Evolutionary conservation across 2,797 vertebrate genomes (phyloP).

Genomic region (Sciurus carolinensis): DNA sequence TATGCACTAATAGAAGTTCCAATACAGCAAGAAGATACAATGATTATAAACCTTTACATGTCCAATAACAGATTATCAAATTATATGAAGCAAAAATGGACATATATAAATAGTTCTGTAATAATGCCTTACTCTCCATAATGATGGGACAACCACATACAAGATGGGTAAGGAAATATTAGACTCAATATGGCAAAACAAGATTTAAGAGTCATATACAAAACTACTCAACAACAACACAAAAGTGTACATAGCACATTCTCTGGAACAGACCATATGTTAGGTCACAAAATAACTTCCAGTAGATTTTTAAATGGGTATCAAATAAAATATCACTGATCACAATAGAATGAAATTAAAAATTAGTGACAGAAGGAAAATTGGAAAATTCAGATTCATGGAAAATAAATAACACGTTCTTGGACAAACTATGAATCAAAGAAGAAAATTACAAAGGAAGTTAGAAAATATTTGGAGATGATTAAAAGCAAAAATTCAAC

Average conservation of each 20-base stretch:
- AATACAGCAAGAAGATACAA: not conserved
- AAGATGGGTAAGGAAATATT: not conserved
- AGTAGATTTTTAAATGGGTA: not conserved
- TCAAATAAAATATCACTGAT: not conserved
- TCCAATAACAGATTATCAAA: not conserved
- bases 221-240: not conserved
- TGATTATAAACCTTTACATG: not conserved
- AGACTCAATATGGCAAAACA: not conserved
- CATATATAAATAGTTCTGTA: not conserved
- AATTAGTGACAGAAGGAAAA: constrained; percentile 2
- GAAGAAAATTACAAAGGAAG: not conserved
- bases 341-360: not conserved
- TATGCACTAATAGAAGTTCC: not conserved
- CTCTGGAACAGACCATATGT: not conserved
- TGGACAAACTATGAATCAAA: not conserved
- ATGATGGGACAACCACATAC: not conserved
- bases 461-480: constrained; percentile 1
- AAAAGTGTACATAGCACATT: not conserved
- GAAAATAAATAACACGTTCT: not conserved
- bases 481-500: constrained; percentile 5
- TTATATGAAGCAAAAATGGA: not conserved
- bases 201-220: not conserved
- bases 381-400: not conserved
- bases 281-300: not conserved
- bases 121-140: not conserved